Percentiles rank a stretch among this genome's conserved stretches.
phyloP scores from a whole-genome alignment of 2,888 invertebrate species.

The Leptura quadrifasciata region DNA sequence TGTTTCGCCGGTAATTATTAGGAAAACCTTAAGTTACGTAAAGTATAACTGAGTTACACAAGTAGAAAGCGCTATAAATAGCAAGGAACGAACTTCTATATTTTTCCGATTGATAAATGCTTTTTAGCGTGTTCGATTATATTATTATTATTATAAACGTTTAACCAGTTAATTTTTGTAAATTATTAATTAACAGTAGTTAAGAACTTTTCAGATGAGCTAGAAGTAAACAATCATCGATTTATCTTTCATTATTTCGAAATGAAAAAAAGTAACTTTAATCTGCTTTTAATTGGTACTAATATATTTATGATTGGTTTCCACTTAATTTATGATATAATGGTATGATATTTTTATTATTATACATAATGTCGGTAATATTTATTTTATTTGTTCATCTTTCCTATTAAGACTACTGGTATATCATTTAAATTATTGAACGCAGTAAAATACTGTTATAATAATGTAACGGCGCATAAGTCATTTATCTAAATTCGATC shows the following conservation, averaged over 20 bases:
- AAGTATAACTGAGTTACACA: conserved; percentile 35
- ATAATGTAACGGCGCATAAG: conserved; percentile 25
- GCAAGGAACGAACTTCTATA: conserved; percentile 38
- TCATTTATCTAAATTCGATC: conserved; percentile 61
- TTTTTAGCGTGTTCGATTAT: conserved; percentile 24
- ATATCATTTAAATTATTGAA: conserved; percentile 17
- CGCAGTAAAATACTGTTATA: conserved; percentile 11
- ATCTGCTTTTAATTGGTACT: conserved; percentile 53
- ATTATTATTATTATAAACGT: conserved; percentile 21
- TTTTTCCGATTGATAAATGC: conserved; percentile 33
- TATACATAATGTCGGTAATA: not conserved
- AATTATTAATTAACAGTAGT: conserved; percentile 37
- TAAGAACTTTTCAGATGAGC: conserved; percentile 39
- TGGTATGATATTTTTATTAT: conserved; percentile 17
- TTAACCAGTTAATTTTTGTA: conserved; percentile 31
- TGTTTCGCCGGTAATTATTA: conserved; percentile 61
- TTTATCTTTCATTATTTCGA: conserved; percentile 29
- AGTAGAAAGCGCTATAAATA: conserved; percentile 32
- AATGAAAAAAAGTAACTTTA: conserved; percentile 44
- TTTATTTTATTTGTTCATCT: conserved; percentile 9
- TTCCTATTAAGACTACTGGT: conserved; percentile 1
- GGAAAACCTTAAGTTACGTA: conserved; percentile 54
- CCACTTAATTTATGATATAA: conserved; percentile 47
- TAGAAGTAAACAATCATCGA: conserved; percentile 28
- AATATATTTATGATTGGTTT: conserved; percentile 54